Evolutionary conservation across 2,888 invertebrate species (phyloP).

Genomic region (Synergus gifuensis): DNA sequence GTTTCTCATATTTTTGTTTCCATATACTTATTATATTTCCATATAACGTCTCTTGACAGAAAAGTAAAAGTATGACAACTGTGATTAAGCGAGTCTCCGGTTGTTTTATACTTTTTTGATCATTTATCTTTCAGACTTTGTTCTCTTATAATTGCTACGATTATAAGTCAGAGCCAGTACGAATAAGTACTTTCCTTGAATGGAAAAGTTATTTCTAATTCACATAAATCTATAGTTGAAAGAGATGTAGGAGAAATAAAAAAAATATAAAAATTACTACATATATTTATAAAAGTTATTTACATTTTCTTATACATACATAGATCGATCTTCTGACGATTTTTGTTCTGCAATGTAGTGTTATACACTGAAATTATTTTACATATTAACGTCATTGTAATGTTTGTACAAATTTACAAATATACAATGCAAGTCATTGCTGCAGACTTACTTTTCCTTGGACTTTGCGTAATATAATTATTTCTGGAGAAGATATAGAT

Average conservation of each 20-base stretch:
- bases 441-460: neutral
- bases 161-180: neutral
- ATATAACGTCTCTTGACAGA: neutral
- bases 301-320: neutral
- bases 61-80: neutral
- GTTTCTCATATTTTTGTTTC: neutral
- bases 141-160: slow-evolving; percentile 23
- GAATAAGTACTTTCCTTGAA: neutral
- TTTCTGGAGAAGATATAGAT: neutral
- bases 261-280: neutral
- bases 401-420: neutral
- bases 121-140: slow-evolving; percentile 29
- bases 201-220: neutral
- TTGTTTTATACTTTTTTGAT: neutral
- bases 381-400: slow-evolving; percentile 2
- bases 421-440: slow-evolving; percentile 7
- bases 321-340: neutral
- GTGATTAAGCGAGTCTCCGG: neutral
- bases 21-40: too few species aligned
- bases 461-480: neutral
- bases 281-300: neutral
- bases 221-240: neutral
- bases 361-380: neutral
- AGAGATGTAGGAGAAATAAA: neutral
- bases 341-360: neutral